Evolutionary conservation across 2,797 vertebrate species (phyloP), one percentile per base, ranked within the genome.

Genomic region (Morus bassanus): DNA sequence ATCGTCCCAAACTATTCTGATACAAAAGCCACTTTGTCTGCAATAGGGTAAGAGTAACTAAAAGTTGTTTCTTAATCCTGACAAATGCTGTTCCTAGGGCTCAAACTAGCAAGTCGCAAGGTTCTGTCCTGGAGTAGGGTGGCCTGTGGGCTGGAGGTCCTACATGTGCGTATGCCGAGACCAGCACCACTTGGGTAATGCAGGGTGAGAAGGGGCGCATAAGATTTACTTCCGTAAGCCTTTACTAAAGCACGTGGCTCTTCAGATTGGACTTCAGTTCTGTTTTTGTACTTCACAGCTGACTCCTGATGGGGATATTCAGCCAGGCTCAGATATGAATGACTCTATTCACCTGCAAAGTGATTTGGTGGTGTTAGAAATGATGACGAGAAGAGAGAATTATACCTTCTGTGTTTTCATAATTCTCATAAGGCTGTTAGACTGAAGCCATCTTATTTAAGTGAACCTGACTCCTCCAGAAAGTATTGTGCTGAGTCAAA

Each of bases 111-210:
- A 56, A 46, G 21, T 43, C n/a, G 69, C 14, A 61, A 48, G 11
- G 4, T 77, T 25, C 13, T 80, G 30, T 65, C 24, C 30, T 46
- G 14, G 11, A 63, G 18, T 28, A 56, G 17, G 25, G 18, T 57
- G 53, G 27, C 11, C 18, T 88, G 91, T 61, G 25, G 28, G 25
- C 19, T 80, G 31, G 11, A 53, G 12, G 4, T 64, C 28, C 23
- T 79, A 25, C 2, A 48, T 7, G 7, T 51, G 18, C 0, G 0
- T 27, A 7, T 18, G 27, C 12, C 2, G 3, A 37, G 13, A 17
- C 31, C 18, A 56, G 16, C 17, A 35, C 5, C 12, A 17, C n/a
- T 22, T 67, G 39, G 12, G 22, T 21, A 41, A n/a, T 12, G n/a
- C 21, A 35, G 7, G 9, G 3, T 74, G 41, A 60, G 45, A 53